Evolutionary conservation across 1,140 invertebrate species (phyloP).

Genomic region (Caenorhabditis tropicalis): DNA sequence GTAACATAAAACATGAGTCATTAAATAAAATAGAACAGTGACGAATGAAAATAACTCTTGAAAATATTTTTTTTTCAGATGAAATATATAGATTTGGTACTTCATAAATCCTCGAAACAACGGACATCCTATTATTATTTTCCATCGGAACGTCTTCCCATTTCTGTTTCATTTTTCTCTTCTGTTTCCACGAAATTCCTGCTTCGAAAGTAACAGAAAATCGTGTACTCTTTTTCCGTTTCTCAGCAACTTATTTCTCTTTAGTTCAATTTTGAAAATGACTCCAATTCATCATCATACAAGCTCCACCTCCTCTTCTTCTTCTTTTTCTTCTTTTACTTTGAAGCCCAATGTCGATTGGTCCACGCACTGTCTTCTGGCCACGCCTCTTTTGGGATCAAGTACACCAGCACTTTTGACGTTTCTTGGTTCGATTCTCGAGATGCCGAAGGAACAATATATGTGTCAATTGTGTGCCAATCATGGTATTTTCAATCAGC

Average conservation of each 20-base stretch:
- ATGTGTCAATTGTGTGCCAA: constrained; percentile 70
- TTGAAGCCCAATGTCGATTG: constrained; percentile 8
- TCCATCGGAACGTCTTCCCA: neutral
- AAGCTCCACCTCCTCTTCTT: constrained; percentile 10
- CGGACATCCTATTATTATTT: neutral
- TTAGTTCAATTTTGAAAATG: constrained; percentile 23
- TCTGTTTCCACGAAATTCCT: too few relatives aligned
- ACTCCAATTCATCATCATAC: constrained; percentile 21
- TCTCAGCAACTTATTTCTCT: neutral
- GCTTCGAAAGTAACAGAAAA: neutral
- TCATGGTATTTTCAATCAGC: constrained; percentile 68
- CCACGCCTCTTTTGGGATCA: constrained; percentile 40
- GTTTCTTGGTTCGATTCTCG: neutral
- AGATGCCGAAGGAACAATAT: constrained; percentile 69
- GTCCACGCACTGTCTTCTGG: constrained; percentile 9
- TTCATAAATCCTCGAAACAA: neutral
- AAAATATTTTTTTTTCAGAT: neutral
- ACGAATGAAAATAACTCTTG: neutral
- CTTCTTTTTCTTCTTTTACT: neutral
- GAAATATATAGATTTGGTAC: neutral
- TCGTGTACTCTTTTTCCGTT: neutral
- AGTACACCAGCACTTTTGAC: constrained; percentile 41
- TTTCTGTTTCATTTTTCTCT: neutral
- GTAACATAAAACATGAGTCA: neutral
- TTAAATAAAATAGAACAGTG: neutral